These are phyloP conservation scores for Enteromius paludinosus DNA, from an alignment of 2,797 vertebrate genomes.

Conservation along the genomic window DNA sequence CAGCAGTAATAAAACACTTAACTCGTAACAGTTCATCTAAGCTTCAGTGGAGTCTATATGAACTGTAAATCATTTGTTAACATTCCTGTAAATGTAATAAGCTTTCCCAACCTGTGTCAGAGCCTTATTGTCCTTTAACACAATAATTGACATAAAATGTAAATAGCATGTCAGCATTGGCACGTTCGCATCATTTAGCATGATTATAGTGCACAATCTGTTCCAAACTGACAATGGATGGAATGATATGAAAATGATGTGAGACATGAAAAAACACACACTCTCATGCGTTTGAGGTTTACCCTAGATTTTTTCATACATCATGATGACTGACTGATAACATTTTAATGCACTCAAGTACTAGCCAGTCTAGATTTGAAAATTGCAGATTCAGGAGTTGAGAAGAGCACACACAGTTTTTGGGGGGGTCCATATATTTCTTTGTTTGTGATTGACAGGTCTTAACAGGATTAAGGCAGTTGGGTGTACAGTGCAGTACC, in stretches of 20 bases:
- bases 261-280: constrained; percentile 31
- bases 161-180: constrained; percentile 29
- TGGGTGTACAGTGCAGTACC: constrained; percentile 46
- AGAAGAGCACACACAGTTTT: not conserved
- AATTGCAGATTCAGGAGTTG: not conserved
- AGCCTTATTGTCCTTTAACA: not conserved
- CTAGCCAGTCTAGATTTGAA: not conserved
- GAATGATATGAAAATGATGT: constrained; percentile 19
- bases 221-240: constrained; percentile 1
- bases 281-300: constrained; percentile 8
- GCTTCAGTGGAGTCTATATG: not conserved
- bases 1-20: constrained; percentile 2
- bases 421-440: not conserved
- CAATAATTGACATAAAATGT: constrained; percentile 16
- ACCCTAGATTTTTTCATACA: constrained; percentile 15
- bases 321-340: constrained; percentile 35
- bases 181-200: not conserved
- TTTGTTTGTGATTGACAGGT: constrained; percentile 74
- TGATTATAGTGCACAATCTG: not conserved
- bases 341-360: constrained; percentile 28
- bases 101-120: constrained; percentile 6
- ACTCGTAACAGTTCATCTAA: not conserved
- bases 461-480: constrained; percentile 78
- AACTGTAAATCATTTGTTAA: constrained; percentile 35
- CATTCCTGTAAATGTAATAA: not conserved